Base-by-base conservation (phyloP, 2,888 invertebrate genomes). In the Stramonita haemastoma region DNA sequence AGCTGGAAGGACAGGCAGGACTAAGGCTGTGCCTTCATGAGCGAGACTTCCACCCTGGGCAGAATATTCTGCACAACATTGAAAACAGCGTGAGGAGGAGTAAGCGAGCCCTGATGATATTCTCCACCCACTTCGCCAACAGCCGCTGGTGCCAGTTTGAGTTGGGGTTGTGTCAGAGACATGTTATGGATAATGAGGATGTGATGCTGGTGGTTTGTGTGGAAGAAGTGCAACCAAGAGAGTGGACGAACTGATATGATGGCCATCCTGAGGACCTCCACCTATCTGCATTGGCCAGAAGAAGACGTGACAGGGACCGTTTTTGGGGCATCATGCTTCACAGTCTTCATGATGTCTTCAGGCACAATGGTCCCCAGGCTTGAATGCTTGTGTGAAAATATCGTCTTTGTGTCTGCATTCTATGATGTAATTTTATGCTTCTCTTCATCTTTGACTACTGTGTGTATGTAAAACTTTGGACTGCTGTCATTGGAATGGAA, bases 1-100 rank as follows among this genome's bases (percentile, higher is more conserved):
- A 97, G 86, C 96, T 97, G 19, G 97, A 97, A 94, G 95, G 56
- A 6, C 4, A 57, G 32, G 26, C 22, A 87, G 66, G 90, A 5
- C 87, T 92, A 0, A 66, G 85, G 46, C 36, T 97, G 0, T 97
- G 97, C 92, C 95, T 97, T 8, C 97, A n/a, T 92, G 97, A 97
- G 94, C 96, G 97, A 84, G 97, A 97, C 93, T 97, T 97, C 94
- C 97, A 97, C 97, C 97, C 97, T 29, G 97, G 97, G 0, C 96
- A 97, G 0, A 97, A 97, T 6, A 97, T 97, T 89, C 95, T 97
- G 91, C 97, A 97, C 94, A 97, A 97, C 92, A 97, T 97, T 91
- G 97, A 97, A 0, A 97, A 97, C 0, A 97, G 97, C 93, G 97
- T 97, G 97, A 97, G 97, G 92, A 96, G 97, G 1, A 97, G 97